phyloP scores from a whole-genome alignment of 1,140 invertebrate species.

The Solen grandis region DNA sequence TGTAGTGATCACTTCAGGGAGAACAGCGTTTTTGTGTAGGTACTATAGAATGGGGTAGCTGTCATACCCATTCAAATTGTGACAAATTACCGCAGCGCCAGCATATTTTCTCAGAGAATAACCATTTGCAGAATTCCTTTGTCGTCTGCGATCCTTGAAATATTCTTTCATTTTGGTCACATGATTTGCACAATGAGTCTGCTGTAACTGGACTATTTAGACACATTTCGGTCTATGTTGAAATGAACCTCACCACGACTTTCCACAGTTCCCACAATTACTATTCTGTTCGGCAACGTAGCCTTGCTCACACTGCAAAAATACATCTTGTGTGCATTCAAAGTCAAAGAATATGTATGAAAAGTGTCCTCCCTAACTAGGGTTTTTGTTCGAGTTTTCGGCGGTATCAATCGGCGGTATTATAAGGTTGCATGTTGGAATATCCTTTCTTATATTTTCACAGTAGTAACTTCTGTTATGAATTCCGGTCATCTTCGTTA shows the following conservation, averaged over 20 bases:
- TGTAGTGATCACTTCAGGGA: background rate
- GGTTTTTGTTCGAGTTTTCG: too few species aligned
- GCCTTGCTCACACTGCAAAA: background rate
- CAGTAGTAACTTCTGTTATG: too few species aligned
- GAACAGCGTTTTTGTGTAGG: constrained; percentile 2
- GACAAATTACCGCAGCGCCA: background rate
- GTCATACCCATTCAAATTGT: background rate
- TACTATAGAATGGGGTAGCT: background rate
- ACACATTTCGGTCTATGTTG: background rate
- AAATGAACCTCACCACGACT: background rate
- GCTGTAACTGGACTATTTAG: background rate
- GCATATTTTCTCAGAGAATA: constrained; percentile 3
- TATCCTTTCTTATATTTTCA: too few species aligned
- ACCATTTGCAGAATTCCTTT: background rate
- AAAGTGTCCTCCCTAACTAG: too few species aligned
- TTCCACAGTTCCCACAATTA: background rate
- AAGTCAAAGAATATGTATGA: background rate
- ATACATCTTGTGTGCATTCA: background rate
- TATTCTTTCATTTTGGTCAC: background rate
- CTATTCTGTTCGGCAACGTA: background rate
- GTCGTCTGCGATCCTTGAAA: background rate
- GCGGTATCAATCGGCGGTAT: too few species aligned
- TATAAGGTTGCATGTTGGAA: too few species aligned
- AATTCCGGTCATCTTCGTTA: too few species aligned
- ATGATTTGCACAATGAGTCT: background rate